Evolutionary conservation across 2,888 invertebrate species (phyloP).

Genomic region (Strigamia crassipes): DNA sequence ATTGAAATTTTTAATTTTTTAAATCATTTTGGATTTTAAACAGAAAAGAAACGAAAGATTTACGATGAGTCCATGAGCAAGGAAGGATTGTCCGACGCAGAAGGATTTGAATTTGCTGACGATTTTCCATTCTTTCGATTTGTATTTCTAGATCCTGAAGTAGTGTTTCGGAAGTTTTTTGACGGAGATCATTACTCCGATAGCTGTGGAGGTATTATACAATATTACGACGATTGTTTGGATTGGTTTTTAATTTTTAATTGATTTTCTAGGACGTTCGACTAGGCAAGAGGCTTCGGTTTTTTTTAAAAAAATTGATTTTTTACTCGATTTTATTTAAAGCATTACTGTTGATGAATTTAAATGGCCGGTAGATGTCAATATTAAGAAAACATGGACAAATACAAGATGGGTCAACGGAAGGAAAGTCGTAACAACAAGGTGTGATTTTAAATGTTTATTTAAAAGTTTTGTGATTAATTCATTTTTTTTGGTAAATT

Average conservation of each 20-base stretch:
- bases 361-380: conserved; percentile 53
- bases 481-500: background rate
- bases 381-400: conserved; percentile 78
- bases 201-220: conserved; percentile 71
- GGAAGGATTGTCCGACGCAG: conserved; percentile 73
- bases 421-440: conserved; percentile 95
- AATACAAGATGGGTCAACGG: conserved; percentile 94
- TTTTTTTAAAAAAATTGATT: conserved; percentile 2
- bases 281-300: conserved; percentile 6
- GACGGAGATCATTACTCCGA: conserved; percentile 84
- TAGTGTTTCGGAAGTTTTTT: conserved; percentile 98
- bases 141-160: conserved; percentile 95
- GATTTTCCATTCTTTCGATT: conserved; percentile 71
- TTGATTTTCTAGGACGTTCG: background rate
- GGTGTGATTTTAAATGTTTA: conserved; percentile 66
- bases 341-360: conserved; percentile 44
- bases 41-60: conserved; percentile 89
- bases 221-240: background rate
- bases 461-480: background rate
- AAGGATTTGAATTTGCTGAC: conserved; percentile 51
- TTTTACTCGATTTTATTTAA: background rate
- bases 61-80: conserved; percentile 97
- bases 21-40: conserved; percentile 50
- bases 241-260: background rate
- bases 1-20: conserved; percentile 50